Evolutionary conservation across 2,797 vertebrate species (phyloP).

Genomic region (Xyrichtys novacula): DNA sequence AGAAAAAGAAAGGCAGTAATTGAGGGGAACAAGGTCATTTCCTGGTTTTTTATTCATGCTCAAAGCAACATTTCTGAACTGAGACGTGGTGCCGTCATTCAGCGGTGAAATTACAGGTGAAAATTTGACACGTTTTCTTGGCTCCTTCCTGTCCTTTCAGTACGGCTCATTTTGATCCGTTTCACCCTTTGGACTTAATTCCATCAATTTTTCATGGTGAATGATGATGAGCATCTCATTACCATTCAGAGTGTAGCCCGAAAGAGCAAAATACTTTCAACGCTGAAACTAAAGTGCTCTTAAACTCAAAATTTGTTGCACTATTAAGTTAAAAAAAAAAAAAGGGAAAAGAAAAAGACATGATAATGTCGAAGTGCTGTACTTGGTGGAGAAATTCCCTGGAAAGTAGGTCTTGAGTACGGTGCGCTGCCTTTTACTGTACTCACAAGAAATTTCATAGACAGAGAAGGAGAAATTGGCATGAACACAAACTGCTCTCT

Average conservation of each 20-base stretch:
- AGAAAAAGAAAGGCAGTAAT: neutral
- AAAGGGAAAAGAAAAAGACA: constrained; percentile 33
- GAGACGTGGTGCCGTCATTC: constrained; percentile 4
- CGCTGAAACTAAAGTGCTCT: constrained; percentile 18
- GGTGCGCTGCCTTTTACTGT: constrained; percentile 34
- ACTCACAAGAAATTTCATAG: constrained; percentile 56
- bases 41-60: neutral
- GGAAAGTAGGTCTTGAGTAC: constrained; percentile 38
- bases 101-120: constrained; percentile 28
- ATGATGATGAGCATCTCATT: constrained; percentile 4
- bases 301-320: constrained; percentile 20
- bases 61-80: constrained; percentile 19
- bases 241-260: neutral
- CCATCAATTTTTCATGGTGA: neutral
- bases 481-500: constrained; percentile 59
- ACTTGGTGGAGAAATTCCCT: constrained; percentile 34
- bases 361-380: constrained; percentile 38
- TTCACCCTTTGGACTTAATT: neutral
- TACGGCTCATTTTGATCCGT: constrained; percentile 17
- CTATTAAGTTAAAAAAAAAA: constrained; percentile 13
- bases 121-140: neutral
- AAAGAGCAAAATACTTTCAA: constrained; percentile 14
- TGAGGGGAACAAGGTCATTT: constrained; percentile 6
- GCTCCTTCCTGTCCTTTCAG: constrained; percentile 9
- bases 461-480: constrained; percentile 63